Conservation (phyloP, 2,888 invertebrate genomes). For the Cataglyphis rosenhaueri region DNA sequence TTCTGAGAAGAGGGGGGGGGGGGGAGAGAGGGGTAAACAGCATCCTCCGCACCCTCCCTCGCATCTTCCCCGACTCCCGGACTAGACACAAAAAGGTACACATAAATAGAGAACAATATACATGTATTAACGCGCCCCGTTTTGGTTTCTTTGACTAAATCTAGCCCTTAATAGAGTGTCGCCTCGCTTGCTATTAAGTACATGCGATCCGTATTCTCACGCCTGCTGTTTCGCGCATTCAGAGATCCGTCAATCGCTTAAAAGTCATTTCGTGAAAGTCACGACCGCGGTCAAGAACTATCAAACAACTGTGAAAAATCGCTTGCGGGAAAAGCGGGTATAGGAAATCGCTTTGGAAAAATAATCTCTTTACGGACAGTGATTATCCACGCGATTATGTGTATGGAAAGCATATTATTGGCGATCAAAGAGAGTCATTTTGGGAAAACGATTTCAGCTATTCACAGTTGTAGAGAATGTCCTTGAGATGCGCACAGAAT, state of each 20-base stretch:
- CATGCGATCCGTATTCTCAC: conserved; percentile 26
- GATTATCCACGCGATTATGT: background rate
- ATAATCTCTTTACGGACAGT: background rate
- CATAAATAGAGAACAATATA: conserved; percentile 81
- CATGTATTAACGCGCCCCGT: conserved; percentile 35
- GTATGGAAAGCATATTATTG: no score
- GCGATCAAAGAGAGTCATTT: background rate
- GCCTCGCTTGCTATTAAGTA: conserved; percentile 39
- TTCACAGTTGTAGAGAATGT: background rate
- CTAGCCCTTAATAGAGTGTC: conserved; percentile 43
- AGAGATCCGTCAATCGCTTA: background rate
- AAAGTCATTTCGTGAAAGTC: background rate
- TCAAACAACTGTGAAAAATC: background rate
- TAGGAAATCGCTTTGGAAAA: background rate
- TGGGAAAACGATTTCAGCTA: conserved; percentile 13
- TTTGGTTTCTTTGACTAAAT: conserved; percentile 43
- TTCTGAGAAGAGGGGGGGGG: background rate
- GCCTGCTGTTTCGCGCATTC: conserved; percentile 9
- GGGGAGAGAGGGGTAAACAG: background rate
- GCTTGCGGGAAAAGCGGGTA: background rate
- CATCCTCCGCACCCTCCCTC: conserved; percentile 12
- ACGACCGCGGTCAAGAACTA: background rate
- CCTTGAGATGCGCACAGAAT: background rate
- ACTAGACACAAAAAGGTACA: conserved; percentile 85
- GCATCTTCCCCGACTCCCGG: conserved; percentile 74